Percentiles rank a stretch among this genome's conserved stretches.
These are phyloP conservation scores for Picathartes gymnocephalus DNA, from an alignment of 2,113 vertebrate genomes.

Conservation along the genomic window DNA sequence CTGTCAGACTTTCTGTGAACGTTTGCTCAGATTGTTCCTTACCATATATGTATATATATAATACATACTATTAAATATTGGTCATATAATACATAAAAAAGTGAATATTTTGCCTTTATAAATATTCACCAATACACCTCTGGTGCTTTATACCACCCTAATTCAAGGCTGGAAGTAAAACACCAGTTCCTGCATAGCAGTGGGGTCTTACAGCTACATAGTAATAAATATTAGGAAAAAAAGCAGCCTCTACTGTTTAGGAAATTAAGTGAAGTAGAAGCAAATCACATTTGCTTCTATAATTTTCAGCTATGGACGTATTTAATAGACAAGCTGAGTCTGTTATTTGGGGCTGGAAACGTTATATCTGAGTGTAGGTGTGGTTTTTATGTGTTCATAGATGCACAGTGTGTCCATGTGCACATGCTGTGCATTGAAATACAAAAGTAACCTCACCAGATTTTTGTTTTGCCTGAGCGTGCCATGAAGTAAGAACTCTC, in stretches of 20 bases:
- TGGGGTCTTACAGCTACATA: rapidly evolving
- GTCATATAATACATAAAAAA: neutral
- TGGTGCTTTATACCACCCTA: neutral
- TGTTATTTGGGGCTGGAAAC: neutral
- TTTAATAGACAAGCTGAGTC: neutral
- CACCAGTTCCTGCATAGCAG: neutral
- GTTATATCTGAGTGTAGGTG: rapidly evolving
- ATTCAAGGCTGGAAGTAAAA: neutral
- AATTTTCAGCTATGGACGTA: neutral
- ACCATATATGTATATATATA: neutral
- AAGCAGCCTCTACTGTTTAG: neutral
- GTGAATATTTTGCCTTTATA: neutral
- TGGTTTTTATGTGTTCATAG: neutral
- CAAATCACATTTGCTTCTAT: neutral
- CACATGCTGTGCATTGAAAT: neutral
- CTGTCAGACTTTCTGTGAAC: neutral
- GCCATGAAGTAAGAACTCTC: neutral
- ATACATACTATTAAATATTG: neutral
- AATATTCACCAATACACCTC: neutral
- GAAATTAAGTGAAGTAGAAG: neutral
- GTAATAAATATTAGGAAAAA: neutral
- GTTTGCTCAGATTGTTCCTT: neutral
- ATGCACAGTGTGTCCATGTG: neutral
- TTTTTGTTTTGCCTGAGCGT: neutral
- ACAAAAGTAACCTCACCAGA: neutral